Evolutionary conservation across 2,113 vertebrate genomes (phyloP), one percentile per base, ranked within the genome.

Genomic region (Oenanthe melanoleuca): DNA sequence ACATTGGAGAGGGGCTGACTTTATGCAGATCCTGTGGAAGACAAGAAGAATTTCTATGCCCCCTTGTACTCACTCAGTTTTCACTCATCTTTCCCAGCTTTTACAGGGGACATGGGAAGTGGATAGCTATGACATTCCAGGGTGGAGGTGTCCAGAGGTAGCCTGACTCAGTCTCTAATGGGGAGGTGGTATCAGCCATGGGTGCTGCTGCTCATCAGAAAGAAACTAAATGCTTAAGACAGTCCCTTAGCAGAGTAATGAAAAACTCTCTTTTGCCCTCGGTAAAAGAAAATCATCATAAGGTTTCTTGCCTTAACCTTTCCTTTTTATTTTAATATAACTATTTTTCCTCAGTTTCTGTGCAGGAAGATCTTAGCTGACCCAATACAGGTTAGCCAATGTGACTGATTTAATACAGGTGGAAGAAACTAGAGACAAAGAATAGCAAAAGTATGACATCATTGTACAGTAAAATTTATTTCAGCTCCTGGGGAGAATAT

Each of bases 401-500:
- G 31, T 0, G 0, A 91, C 69, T 74, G 80, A 90, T 74, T 83
- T 78, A 82, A 88, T 86, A 84, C 44, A 90, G 64, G 80, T 55
- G 40, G 61, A 92, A 95, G 60, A 96, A 80, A 40, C 34, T 50
- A 77, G 14, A 37, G 52, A 61, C 18, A 72, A 94, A 83, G 16
- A 78, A 37, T 40, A 80, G 28, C 33, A 89, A 61, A 88, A 93
- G 45, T 26, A 89, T 50, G 49, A 67, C 52, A 92, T 88, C 92
- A 84, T 78, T 60, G 57, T 67, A 83, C 37, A 74, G 60, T 56
- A 93, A 88, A 78, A 90, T 67, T 29, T 79, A 90, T 92, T 78
- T 92, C 80, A 79, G n/a, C 16, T 92, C 33, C 63, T 65, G 16
- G 13, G 44, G 45, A 84, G 53, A 90, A 91, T 38, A 78, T 22